A percentile compares a stretch with the other conserved stretches of the same genome.
Conservation (phyloP, 2,113 vertebrate species). For the Plecotus auritus region DNA sequence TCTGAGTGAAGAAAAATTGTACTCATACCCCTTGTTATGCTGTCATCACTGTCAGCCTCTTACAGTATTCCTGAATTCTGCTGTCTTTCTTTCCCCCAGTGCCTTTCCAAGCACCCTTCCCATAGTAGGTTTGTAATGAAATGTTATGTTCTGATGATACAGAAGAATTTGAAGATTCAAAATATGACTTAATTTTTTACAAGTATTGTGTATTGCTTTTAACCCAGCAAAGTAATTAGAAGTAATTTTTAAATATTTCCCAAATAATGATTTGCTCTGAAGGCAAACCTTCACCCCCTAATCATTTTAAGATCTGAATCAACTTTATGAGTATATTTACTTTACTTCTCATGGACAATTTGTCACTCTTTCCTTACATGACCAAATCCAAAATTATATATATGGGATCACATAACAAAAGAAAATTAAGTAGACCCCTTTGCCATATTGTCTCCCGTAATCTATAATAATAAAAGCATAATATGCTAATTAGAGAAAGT, state of each 20-base stretch:
- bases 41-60: fast-evolving
- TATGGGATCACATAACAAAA: background rate
- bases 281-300: background rate
- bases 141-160: background rate
- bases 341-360: background rate
- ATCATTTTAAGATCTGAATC: background rate
- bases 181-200: background rate
- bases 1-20: background rate
- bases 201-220: background rate
- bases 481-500: too few relatives aligned
- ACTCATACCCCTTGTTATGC: fast-evolving
- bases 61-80: fast-evolving
- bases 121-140: background rate
- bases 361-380: background rate
- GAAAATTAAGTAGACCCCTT: background rate
- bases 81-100: fast-evolving
- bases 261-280: background rate
- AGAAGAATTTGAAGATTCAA: background rate
- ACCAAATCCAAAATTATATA: background rate
- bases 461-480: too few relatives aligned
- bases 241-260: background rate
- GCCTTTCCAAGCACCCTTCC: background rate
- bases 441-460: background rate
- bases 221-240: background rate
- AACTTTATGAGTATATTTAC: background rate